Evolutionary conservation across 2,113 vertebrate genomes (phyloP), one percentile per base, ranked within the genome.

Genomic region (Paraplagusia blochii): DNA sequence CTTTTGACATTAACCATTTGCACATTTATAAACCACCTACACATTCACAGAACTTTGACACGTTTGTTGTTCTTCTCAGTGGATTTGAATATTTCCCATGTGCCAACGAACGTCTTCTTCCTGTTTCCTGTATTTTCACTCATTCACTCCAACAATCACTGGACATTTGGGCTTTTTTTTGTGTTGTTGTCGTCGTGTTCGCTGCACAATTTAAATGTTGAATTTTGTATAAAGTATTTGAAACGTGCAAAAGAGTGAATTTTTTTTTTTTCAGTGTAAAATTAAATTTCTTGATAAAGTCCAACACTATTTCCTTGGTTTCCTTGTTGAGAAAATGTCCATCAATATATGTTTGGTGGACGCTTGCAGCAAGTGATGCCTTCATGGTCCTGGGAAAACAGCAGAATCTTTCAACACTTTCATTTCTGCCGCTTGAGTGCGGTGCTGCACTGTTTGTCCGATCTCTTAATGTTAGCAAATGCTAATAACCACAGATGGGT

Each of bases 151-250:
- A 66, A 39, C 74, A 76, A 40, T 81, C 59, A 69, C 64, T 71
- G 70, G 47, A 57, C 67, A 76, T 63, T n/a, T 76, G 50, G 75
- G 55, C 53, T 72, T 84, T 83, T 88, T 78, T 84, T 82, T 85
- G 58, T 78, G 76, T 70, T 78, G 76, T 70, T 72, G 66, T 86
- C 86, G 66, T 69, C 58, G 48, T 76, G 75, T 85, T 6, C 22
- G 22, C 22, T 29, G 22, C 22, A 29, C 22, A 48, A 76, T 67
- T 75, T 61, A 18, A 58, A 58, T 75, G 44, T 80, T 78, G 2
- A 60, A 61, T 88, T 90, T 89, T 87, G 67, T 74, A 88, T 90
- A 87, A 88, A 89, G 69, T 84, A 75, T 83, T 78, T 74, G 60
- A 71, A 50, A 81, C 60, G 18, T 73, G 11, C 8, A 40, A 12